These are phyloP conservation scores for Nematopogon swammerdamellus DNA, from an alignment of 2,888 invertebrate genomes.

Conservation along the genomic window DNA sequence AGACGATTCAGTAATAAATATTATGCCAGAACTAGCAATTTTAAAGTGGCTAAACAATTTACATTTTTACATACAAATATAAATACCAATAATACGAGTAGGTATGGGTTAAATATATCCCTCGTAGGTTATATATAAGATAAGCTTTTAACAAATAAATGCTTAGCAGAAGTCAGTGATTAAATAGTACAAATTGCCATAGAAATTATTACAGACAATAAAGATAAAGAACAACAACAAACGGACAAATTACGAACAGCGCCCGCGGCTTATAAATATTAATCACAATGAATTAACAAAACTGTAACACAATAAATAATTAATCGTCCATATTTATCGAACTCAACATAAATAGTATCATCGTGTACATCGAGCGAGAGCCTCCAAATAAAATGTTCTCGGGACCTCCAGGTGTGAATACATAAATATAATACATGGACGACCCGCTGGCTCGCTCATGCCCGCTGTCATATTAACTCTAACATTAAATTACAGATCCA, in stretches of 20 bases:
- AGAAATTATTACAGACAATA: neutral
- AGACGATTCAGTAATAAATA: neutral
- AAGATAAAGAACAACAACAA: neutral
- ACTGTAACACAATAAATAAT: conserved; percentile 48
- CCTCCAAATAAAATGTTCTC: conserved; percentile 42
- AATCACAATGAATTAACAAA: conserved; percentile 47
- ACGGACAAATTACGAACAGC: conserved; percentile 12
- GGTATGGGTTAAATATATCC: too few species aligned
- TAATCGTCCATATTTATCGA: conserved; percentile 48
- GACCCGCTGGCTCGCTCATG: conserved; percentile 53
- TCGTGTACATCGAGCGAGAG: conserved; percentile 36
- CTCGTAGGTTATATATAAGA: too few species aligned
- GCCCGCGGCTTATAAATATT: conserved; percentile 20
- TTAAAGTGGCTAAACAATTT: too few species aligned
- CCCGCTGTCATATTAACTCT: conserved; percentile 57
- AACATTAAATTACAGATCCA: conserved; percentile 49
- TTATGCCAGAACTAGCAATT: too few species aligned
- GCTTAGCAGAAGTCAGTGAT: too few species aligned
- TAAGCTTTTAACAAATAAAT: too few species aligned
- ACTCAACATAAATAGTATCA: conserved; percentile 39
- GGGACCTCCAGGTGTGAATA: conserved; percentile 55
- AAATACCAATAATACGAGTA: too few species aligned
- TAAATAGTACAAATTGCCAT: too few species aligned
- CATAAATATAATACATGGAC: conserved; percentile 50
- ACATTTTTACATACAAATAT: too few species aligned